Percentiles rank a stretch among this genome's conserved stretches.
Evolutionary conservation across 2,113 vertebrate genomes (phyloP).

Genomic region (Pampusana beccarii): DNA sequence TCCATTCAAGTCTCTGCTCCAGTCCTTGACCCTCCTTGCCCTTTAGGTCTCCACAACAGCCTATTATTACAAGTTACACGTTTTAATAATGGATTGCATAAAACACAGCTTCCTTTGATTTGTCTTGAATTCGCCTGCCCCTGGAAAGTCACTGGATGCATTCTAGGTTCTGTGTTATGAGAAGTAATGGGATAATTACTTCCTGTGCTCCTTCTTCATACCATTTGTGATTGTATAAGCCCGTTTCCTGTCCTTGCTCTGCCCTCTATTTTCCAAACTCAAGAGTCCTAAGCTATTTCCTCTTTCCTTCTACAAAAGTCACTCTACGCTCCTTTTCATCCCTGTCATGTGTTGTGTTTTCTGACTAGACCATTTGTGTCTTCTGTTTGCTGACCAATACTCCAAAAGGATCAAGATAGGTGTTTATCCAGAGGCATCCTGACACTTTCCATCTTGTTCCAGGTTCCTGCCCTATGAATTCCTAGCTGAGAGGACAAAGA

Average conservation of each 20-base stretch:
- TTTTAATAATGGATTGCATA: not conserved
- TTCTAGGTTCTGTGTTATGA: constrained; percentile 1
- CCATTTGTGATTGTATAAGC: not conserved
- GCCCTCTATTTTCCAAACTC: not conserved
- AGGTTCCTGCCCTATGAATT: not conserved
- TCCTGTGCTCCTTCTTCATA: not conserved
- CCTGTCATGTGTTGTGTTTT: not conserved
- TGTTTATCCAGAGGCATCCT: not conserved
- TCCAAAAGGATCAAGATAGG: not conserved
- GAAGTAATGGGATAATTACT: not conserved
- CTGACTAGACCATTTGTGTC: not conserved
- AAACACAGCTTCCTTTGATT: not conserved
- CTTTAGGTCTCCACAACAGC: not conserved
- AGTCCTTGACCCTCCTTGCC: not conserved
- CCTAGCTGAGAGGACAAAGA: not conserved
- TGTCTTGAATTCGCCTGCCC: not conserved
- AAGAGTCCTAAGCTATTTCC: not conserved
- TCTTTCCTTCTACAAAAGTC: not conserved
- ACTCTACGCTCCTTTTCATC: not conserved
- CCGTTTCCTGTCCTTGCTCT: not conserved
- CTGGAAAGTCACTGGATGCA: not conserved
- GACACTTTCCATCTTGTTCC: not conserved
- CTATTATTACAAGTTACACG: not conserved
- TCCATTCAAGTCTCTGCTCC: not conserved
- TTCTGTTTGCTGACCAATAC: not conserved